Evolutionary conservation across 2,113 vertebrate species (phyloP), one percentile per base, ranked within the genome.

Genomic region (Synchiropus splendidus): DNA sequence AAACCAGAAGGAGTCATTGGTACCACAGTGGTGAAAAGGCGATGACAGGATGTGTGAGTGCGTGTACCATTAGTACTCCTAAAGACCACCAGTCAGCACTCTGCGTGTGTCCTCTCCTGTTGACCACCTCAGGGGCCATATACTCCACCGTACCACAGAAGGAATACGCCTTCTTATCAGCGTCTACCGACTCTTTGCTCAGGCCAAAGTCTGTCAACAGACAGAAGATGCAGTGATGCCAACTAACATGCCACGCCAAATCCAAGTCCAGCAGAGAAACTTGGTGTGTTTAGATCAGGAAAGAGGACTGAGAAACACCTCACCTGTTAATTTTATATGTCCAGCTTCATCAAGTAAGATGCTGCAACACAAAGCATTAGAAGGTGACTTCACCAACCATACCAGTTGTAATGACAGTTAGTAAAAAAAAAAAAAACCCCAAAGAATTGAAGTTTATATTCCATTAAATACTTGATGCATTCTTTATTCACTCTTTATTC

Each of bases 301-400:
- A 10, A 6, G 2, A 18, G 16, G 17, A 27, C 4, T 4, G 21
- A 27, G 21, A 27, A 27, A 8, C 21, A 27, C 4, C 83, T 47
- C 84, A 98, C 94, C 94, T 91, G 93, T 98, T 89, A 98, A 87
- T 78, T 97, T 97, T 89, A 96, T 96, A 88, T 98, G 92, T 89
- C 95, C 95, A 88, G 91, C 88, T 93, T 98, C 95, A 88, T 96
- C 95, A 88, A 97, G 91, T 85, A 98, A 91, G 90, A 98, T 96
- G 88, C 94, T 98, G 89, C 85, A 97, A 96, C 86, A 90, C 72
- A 92, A 90, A 81, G 21, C 6, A 32, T 11, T 4, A 44, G n/a
- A n/a, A n/a, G n/a, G n/a, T n/a, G n/a, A n/a, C n/a, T n/a, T n/a
- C n/a, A n/a, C n/a, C n/a, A n/a, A n/a, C n/a, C n/a, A n/a, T n/a